phyloP scores from a whole-genome alignment of 53 echinoderm and acorn worm species.

The Holothuria leucospilota region DNA sequence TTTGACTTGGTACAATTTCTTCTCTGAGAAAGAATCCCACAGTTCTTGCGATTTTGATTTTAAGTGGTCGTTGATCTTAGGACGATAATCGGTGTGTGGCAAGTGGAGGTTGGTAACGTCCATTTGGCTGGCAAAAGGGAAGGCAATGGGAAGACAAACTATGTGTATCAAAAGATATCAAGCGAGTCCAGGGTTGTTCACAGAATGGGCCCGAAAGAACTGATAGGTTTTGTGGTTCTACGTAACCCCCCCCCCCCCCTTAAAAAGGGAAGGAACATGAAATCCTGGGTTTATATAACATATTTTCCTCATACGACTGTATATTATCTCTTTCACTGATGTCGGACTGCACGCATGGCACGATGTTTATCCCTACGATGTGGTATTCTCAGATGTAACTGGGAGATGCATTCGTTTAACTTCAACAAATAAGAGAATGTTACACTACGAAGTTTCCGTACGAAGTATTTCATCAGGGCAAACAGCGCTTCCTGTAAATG shows the following conservation, averaged over 20 bases:
- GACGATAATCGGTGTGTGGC: no score
- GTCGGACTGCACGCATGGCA: slow-evolving; percentile 10
- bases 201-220: neutral
- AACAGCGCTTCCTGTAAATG: slow-evolving; percentile 9
- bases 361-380: slow-evolving; percentile 1
- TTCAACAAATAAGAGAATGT: slow-evolving; percentile 3
- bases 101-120: no score
- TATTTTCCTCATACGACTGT: neutral
- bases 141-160: neutral
- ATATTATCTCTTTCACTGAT: slow-evolving; percentile 15
- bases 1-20: no score
- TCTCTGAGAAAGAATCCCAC: no score
- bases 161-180: slow-evolving; percentile 18
- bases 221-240: neutral
- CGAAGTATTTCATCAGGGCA: neutral
- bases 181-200: neutral
- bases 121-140: slow-evolving; percentile 3
- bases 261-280: neutral
- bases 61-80: no score
- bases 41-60: no score
- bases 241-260: neutral
- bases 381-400: slow-evolving; percentile 18
- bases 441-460: slow-evolving; percentile 16
- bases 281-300: neutral
- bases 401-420: neutral